phyloP scores from a whole-genome alignment of 2,797 vertebrate genomes.

The Schizopygopsis malacanthus region DNA sequence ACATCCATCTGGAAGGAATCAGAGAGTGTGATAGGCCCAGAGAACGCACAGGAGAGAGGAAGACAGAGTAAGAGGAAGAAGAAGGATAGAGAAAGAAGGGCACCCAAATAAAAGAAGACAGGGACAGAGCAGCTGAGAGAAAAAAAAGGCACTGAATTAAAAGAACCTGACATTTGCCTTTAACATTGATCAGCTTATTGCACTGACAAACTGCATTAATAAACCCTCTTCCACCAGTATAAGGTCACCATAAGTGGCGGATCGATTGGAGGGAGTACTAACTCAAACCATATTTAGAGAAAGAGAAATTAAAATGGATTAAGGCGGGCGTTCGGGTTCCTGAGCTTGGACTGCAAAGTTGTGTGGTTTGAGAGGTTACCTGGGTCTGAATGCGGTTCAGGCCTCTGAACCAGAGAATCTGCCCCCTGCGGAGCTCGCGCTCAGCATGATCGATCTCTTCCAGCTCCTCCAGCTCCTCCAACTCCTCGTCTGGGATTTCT shows the following conservation, averaged over 20 bases:
- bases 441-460: constrained; percentile 99
- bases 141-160: constrained; percentile 74
- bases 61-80: constrained; percentile 71
- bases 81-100: constrained; percentile 63
- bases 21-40: constrained; percentile 96
- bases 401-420: constrained; percentile 99
- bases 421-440: constrained; percentile 94
- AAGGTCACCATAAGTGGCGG: constrained; percentile 26
- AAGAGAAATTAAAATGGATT: constrained; percentile 1
- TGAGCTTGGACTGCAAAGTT: background rate
- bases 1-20: constrained; percentile 99
- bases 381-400: constrained; percentile 99
- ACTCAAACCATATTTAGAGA: constrained; percentile 24
- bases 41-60: constrained; percentile 72
- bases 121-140: constrained; percentile 72
- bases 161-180: constrained; percentile 49
- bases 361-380: constrained; percentile 80
- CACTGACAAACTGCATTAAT: constrained; percentile 21
- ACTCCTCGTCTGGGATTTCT: constrained; percentile 96
- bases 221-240: constrained; percentile 33
- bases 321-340: background rate
- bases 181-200: constrained; percentile 30
- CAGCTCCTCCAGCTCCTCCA: constrained; percentile 93
- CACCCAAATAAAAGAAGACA: constrained; percentile 63
- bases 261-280: background rate